Conservation (phyloP, 2,113 vertebrate species). For the Petrocephalus microphthalmus region DNA sequence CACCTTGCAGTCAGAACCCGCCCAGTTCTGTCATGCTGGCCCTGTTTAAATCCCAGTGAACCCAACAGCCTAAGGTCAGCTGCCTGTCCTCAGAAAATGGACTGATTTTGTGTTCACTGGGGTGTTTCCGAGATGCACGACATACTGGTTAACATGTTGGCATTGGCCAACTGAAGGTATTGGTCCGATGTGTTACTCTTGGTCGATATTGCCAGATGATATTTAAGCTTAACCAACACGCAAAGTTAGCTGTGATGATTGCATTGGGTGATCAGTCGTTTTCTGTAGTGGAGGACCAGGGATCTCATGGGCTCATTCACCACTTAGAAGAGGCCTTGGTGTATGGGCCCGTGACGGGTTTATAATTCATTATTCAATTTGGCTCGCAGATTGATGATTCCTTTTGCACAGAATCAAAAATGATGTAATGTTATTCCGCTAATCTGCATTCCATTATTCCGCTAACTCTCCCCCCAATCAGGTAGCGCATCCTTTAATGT, state of each 20-base stretch:
- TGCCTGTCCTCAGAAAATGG: background rate
- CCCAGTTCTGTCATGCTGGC: background rate
- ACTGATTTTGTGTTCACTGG: background rate
- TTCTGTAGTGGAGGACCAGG: background rate
- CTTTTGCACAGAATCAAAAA: background rate
- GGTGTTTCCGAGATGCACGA: background rate
- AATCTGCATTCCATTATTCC: background rate
- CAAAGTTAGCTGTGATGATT: background rate
- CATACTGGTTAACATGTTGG: background rate
- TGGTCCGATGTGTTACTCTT: background rate
- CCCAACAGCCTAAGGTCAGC: background rate
- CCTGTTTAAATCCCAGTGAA: background rate
- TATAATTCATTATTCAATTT: background rate
- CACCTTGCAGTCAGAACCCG: background rate
- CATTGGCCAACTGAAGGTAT: no score
- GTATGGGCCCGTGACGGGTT: background rate
- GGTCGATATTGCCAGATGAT: background rate
- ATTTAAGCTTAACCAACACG: background rate
- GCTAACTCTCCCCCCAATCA: background rate
- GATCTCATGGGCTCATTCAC: background rate
- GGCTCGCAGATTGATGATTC: background rate
- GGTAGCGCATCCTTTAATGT: background rate
- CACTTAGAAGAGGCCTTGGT: background rate
- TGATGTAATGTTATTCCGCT: background rate
- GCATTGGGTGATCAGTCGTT: background rate